These are phyloP conservation scores for Drosophila chauvacae DNA, from an alignment of 1,140 invertebrate genomes.

Conservation along the genomic window DNA sequence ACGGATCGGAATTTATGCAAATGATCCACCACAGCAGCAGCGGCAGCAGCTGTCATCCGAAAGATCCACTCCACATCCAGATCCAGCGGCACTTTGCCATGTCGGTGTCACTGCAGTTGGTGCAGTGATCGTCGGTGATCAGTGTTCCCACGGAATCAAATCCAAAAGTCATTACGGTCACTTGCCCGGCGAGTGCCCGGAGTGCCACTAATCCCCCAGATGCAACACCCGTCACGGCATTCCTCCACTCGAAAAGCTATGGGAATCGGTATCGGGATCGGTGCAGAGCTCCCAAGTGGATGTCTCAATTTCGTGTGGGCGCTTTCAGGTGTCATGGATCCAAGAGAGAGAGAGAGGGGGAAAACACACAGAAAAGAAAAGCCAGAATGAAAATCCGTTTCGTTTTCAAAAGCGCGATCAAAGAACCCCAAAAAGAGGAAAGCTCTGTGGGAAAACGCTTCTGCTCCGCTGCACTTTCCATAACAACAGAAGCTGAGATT, in stretches of 20 bases:
- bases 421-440: slow-evolving; percentile 41
- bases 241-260: slow-evolving; percentile 49
- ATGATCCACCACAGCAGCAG: slow-evolving; percentile 31
- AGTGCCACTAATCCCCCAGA: slow-evolving; percentile 71
- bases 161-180: slow-evolving; percentile 75
- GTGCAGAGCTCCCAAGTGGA: slow-evolving; percentile 20
- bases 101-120: slow-evolving; percentile 55
- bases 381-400: slow-evolving; percentile 67
- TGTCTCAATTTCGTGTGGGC: slow-evolving; percentile 78
- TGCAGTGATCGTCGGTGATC: slow-evolving; percentile 1
- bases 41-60: slow-evolving; percentile 31
- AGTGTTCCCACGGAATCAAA: slow-evolving; percentile 59
- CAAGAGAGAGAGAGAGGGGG: not conserved
- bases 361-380: slow-evolving; percentile 26
- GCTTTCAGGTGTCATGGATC: slow-evolving; percentile 72
- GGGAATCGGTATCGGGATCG: slow-evolving; percentile 45
- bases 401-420: slow-evolving; percentile 43
- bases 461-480: slow-evolving; percentile 62
- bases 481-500: slow-evolving; percentile 69
- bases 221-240: slow-evolving; percentile 59
- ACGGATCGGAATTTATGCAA: slow-evolving; percentile 71
- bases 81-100: slow-evolving; percentile 8
- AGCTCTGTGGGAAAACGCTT: slow-evolving; percentile 73
- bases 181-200: slow-evolving; percentile 60
- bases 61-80: slow-evolving; percentile 17